Evolutionary conservation across 2,888 invertebrate genomes (phyloP), one percentile per base, ranked within the genome.

Genomic region (Patella ulyssiponensis): DNA sequence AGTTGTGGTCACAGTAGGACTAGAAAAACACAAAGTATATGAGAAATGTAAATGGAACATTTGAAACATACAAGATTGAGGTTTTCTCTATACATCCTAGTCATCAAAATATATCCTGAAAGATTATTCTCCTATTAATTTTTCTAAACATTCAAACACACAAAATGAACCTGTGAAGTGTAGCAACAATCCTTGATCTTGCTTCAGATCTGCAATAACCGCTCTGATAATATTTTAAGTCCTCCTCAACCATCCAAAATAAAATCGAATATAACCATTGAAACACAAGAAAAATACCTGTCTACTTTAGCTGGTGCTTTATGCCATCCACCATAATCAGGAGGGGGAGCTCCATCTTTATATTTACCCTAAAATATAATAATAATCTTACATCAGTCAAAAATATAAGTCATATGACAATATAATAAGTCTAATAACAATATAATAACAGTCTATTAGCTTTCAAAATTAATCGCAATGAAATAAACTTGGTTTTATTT

Each of bases 271-370:
- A 44, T 44, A 7, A 44, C 0, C 44, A 9, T 44, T 44, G 44
- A 44, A 44, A 44, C 9, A 44, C 44, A 44, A 44, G 44, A 44
- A 44, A 44, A 75, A 51, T 85, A 91, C 91, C 92, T 93, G 85
- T 98, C 98, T 82, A 98, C 98, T 94, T 98, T 98, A 73, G 98
- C 98, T 76, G 64, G 64, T 64, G 98, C 98, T 93, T 98, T 98
- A 92, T 98, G 98, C 98, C 98, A 98, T 33, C 97, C 97, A 33
- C 91, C 92, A 85, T 91, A 92, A 76, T 92, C 92, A 73, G 88
- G 90, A 76, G 88, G 85, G 54, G 97, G 97, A 33, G 96, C 95
- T 73, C 90, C 91, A 79, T 92, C 92, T 84, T 91, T 92, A 90
- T 96, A 96, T 90, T 92, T 92, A 74, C 90, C 91, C 91, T 90